Base-by-base conservation (phyloP, 2,888 invertebrate species). In the Acrobasis repandana region DNA sequence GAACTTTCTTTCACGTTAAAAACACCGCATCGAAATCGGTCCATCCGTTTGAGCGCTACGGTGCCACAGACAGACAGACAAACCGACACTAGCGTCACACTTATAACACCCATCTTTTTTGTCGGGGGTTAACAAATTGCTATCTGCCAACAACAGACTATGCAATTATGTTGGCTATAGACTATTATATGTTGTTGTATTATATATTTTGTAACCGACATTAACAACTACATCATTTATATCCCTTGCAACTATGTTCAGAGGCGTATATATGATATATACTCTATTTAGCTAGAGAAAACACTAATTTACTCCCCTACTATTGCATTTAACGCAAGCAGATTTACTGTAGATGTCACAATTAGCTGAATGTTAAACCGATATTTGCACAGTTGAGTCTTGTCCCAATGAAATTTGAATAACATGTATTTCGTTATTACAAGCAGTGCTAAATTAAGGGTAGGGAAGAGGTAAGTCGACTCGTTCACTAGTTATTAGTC, bases 381-480 rank as follows among this genome's bases (percentile, higher is more conserved):
- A n/a, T 34, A 63, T 63, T 60, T 60, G 48, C 20, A 43, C 16
- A 43, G 8, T 52, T 48, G n/a, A 38, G 15, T 20, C 16, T 20
- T 38, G 38, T 43, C 43, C 43, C 43, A 43, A 11, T 59, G 38
- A 57, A 61, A 56, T 49, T 56, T 64, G 60, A 76, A 74, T 79
- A 77, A 76, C 66, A 72, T 70, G 74, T 75, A 67, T 84, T 86
- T 85, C 75, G 73, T 83, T 75, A 86, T 88, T 88, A 68, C 89
- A 86, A 88, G 87, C 85, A 80, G 76, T 82, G 76, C 90, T 85
- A 82, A 79, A 74, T 81, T 83, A 83, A 85, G 85, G 78, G 76
- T 88, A 86, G 86, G 84, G 82, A 85, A 84, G 83, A 83, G 89
- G 89, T 90, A 80, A 88, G 90, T 86, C 60, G 63, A 62, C 69